Evolutionary conservation across 2,797 vertebrate species (phyloP).

Genomic region (Neosilurus mollespiculum): DNA sequence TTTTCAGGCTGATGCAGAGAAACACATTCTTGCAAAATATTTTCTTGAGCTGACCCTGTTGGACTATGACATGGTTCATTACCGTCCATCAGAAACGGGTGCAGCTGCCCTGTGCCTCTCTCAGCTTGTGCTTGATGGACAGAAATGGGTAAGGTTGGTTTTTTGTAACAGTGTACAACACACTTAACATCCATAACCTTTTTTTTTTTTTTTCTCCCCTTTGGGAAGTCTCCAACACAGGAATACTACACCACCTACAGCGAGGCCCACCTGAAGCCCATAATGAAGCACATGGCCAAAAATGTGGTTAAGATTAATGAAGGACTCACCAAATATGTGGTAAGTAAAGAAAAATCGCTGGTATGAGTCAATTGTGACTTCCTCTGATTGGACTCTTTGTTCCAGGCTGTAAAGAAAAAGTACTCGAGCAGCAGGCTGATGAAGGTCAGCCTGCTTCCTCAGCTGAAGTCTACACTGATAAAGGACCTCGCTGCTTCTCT

Average conservation of each 20-base stretch:
- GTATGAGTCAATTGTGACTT: background rate
- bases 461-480: slow-evolving; percentile 73
- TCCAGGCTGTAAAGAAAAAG: slow-evolving; percentile 87
- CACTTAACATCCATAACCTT: background rate
- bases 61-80: slow-evolving; percentile 92
- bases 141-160: slow-evolving; percentile 76
- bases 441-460: slow-evolving; percentile 82
- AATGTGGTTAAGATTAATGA: slow-evolving; percentile 71
- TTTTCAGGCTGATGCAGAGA: slow-evolving; percentile 79
- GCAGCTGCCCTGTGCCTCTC: slow-evolving; percentile 86
- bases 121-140: slow-evolving; percentile 78
- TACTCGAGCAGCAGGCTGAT: slow-evolving; percentile 85
- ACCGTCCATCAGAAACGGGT: slow-evolving; percentile 85
- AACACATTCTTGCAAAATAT: slow-evolving; percentile 90
- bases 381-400: background rate
- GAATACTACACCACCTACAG: slow-evolving; percentile 72
- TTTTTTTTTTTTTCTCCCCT: background rate
- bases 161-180: background rate
- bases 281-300: slow-evolving; percentile 77
- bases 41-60: slow-evolving; percentile 89
- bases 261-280: slow-evolving; percentile 66
- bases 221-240: slow-evolving; percentile 65
- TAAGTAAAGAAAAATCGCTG: slow-evolving; percentile 46
- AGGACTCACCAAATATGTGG: slow-evolving; percentile 68
- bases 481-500: slow-evolving; percentile 75